These are phyloP conservation scores for Brachyhypopomus gauderio DNA, from an alignment of 2,113 vertebrate species.

Conservation along the genomic window DNA sequence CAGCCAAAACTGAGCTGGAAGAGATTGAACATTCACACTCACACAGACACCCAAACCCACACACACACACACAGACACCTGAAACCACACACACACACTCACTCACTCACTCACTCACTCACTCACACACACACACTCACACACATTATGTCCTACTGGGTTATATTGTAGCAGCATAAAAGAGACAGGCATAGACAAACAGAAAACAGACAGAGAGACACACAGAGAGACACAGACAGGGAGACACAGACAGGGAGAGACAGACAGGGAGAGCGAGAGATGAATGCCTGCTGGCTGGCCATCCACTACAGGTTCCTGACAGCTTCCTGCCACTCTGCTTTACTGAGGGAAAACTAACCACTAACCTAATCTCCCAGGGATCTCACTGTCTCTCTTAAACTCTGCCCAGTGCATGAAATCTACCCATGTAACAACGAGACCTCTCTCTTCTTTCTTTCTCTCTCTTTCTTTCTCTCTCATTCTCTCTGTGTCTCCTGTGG, in stretches of 20 bases:
- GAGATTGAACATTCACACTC: background rate
- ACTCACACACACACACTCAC: constrained; percentile 3
- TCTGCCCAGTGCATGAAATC: background rate
- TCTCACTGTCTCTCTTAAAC: constrained; percentile 8
- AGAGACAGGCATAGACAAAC: background rate
- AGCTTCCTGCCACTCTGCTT: constrained; percentile 1
- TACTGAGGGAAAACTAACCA: constrained; percentile 13
- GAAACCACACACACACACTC: too few species aligned
- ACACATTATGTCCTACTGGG: background rate
- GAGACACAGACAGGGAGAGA: background rate
- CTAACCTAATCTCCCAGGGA: background rate
- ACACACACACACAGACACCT: too few species aligned
- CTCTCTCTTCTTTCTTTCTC: background rate
- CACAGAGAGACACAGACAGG: background rate
- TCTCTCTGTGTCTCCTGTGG: too few species aligned
- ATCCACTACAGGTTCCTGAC: background rate
- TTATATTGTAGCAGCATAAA: background rate
- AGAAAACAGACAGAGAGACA: background rate
- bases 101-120: too few species aligned
- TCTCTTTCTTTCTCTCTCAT: background rate
- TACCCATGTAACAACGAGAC: background rate
- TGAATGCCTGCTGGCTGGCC: background rate
- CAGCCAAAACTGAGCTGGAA: too few species aligned
- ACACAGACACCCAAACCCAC: background rate
- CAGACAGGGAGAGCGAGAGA: background rate